These are phyloP conservation scores for Rhyacophila evoluta DNA, from an alignment of 2,888 invertebrate species.

Conservation along the genomic window DNA sequence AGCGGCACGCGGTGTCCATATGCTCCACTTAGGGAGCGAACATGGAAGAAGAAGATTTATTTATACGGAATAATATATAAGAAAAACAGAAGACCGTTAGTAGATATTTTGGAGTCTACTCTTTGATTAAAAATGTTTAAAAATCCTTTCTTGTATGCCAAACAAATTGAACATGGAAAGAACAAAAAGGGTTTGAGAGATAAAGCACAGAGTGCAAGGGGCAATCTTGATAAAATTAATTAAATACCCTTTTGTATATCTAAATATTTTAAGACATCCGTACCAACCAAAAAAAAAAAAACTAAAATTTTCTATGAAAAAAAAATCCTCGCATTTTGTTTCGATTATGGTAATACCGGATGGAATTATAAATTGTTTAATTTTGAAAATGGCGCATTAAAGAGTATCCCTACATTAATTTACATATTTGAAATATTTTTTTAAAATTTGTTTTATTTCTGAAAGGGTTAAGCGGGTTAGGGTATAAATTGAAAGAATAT, in stretches of 20 bases:
- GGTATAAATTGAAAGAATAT: not conserved
- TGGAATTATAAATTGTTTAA: not conserved
- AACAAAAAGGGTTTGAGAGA: slow-evolving; percentile 35
- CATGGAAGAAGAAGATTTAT: no score
- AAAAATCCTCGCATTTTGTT: slow-evolving; percentile 15
- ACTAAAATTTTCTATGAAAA: slow-evolving; percentile 6
- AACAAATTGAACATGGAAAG: not conserved
- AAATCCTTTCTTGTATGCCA: not conserved
- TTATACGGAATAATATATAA: no score
- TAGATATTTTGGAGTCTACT: no score
- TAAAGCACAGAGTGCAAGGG: slow-evolving; percentile 35
- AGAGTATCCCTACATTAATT: not conserved
- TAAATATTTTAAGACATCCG: slow-evolving; percentile 31
- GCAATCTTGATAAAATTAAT: slow-evolving; percentile 44
- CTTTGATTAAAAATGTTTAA: no score
- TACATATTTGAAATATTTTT: slow-evolving; percentile 7
- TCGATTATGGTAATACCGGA: not conserved
- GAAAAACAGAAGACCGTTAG: no score
- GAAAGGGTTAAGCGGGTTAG: not conserved
- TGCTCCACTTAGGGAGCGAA: no score
- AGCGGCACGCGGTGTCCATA: no score
- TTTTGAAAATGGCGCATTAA: not conserved
- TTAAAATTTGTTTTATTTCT: not conserved
- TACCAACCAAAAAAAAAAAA: slow-evolving; percentile 1
- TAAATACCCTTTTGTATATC: slow-evolving; percentile 36